Conservation (phyloP, 2,888 invertebrate species). For the Phymatocera aterrima region DNA sequence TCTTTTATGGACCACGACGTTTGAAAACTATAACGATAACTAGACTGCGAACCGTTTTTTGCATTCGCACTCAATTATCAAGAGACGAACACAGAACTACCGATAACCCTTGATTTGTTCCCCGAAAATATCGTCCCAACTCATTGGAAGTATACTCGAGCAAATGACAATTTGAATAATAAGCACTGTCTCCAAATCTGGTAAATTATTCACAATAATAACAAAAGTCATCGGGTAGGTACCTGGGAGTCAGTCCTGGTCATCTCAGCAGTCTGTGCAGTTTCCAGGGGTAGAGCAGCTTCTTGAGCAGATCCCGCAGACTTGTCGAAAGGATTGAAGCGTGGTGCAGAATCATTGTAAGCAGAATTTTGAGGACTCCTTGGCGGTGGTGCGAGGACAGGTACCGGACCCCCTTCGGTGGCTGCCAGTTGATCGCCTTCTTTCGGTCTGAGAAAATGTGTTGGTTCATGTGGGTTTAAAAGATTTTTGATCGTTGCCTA, state of each 20-base stretch:
- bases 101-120: too few species aligned
- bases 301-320: slow-evolving; percentile 74
- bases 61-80: too few species aligned
- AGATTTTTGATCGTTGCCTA: not conserved
- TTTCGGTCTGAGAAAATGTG: slow-evolving; percentile 72
- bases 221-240: slow-evolving; percentile 41
- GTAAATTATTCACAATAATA: not conserved
- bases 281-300: slow-evolving; percentile 64
- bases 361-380: slow-evolving; percentile 76
- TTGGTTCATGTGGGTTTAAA: not conserved
- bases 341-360: slow-evolving; percentile 80
- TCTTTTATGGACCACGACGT: not conserved
- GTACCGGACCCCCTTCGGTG: slow-evolving; percentile 77
- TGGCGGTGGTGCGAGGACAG: slow-evolving; percentile 86
- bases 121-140: too few species aligned
- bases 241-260: slow-evolving; percentile 71
- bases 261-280: slow-evolving; percentile 71
- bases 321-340: slow-evolving; percentile 88
- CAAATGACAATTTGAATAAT: too few species aligned
- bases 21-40: too few species aligned
- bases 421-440: slow-evolving; percentile 68
- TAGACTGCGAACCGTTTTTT: too few species aligned
- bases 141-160: too few species aligned
- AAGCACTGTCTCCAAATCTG: not conserved
- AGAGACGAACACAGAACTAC: too few species aligned